Base-by-base conservation (phyloP, 1,140 invertebrate species). In the Danaus melanippus region DNA sequence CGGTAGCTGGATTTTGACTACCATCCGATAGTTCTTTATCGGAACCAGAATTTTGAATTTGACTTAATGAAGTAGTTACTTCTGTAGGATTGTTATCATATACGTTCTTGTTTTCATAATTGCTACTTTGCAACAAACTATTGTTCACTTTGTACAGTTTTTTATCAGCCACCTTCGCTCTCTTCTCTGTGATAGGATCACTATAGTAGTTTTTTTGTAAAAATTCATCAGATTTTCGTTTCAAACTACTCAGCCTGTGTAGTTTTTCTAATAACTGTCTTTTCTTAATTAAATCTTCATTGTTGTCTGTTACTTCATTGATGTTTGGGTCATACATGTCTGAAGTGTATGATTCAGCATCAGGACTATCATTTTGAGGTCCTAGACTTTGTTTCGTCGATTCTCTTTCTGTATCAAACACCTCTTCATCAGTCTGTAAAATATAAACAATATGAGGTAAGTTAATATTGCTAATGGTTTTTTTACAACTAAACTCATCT, bases 161-260 rank as follows among this genome's bases (percentile, higher is more conserved):
- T 62, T 86, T 87, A 10, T 88, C 84, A 64, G 76, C 76, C 9
- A 77, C 63, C 67, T 87, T 88, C 9, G 73, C 66, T 47, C 77
- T 76, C 51, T 88, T 88, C 52, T 87, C 87, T 44, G 73, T 80
- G 7, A 73, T 46, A 47, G 78, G 48, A 45, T 82, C 77, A 42
- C 74, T 60, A 59, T 79, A 84, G 56, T 79, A 84, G 46, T 76
- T 84, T 57, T 83, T 86, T 59, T 80, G 78, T n/a, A 85, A 53
- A 48, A 82, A 79, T 53, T 86, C 84, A 56, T 86, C 84, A 46
- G 84, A 87, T 75, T 87, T 88, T 59, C 87, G 76, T 67, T 88
- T 88, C 12, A 87, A 68, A 44, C 72, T 76, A 62, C 74, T 87
- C 46, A 87, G 65, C 60, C 75, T 81, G 58, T 87, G 84, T 44